These are phyloP conservation scores for Amphimedon queenslandica DNA, from an alignment of 37 sponge, comb jelly and placozoan species.

Conservation along the genomic window DNA sequence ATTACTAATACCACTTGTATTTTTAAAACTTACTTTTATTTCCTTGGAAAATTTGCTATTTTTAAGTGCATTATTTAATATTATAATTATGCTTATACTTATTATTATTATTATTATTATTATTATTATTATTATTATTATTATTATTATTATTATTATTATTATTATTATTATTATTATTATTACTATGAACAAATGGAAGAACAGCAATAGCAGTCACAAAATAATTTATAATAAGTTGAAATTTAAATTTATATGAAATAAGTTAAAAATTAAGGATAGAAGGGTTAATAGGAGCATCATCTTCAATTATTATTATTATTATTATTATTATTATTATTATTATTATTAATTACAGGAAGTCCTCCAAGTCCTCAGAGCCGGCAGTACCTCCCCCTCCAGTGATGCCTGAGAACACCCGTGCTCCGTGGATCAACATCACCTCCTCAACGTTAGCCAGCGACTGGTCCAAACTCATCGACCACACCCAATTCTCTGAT, in stretches of 20 bases:
- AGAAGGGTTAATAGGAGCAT: too few relatives aligned
- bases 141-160: too few relatives aligned
- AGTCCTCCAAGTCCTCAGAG: too few relatives aligned
- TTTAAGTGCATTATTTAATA: too few relatives aligned
- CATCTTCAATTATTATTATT: neutral
- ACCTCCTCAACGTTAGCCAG: slow-evolving; percentile 30
- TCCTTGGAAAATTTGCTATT: too few relatives aligned
- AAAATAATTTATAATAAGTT: too few relatives aligned
- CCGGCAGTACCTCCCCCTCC: slow-evolving; percentile 74
- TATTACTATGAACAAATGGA: neutral
- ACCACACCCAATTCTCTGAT: slow-evolving; percentile 33
- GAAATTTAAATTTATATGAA: too few relatives aligned
- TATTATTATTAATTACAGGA: neutral
- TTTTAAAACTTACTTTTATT: neutral
- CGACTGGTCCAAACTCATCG: slow-evolving; percentile 51
- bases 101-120: too few relatives aligned
- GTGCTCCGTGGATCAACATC: slow-evolving; percentile 85
- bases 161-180: neutral
- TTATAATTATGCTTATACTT: too few relatives aligned
- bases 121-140: too few relatives aligned
- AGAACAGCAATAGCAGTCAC: neutral
- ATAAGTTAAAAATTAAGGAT: too few relatives aligned
- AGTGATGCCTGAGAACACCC: slow-evolving; percentile 50
- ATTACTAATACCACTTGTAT: too few relatives aligned
- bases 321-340: neutral